Percentiles rank a stretch among this genome's conserved stretches.
These are phyloP conservation scores for Dipodomys spectabilis DNA, from an alignment of 2,113 vertebrate species.

Conservation along the genomic window DNA sequence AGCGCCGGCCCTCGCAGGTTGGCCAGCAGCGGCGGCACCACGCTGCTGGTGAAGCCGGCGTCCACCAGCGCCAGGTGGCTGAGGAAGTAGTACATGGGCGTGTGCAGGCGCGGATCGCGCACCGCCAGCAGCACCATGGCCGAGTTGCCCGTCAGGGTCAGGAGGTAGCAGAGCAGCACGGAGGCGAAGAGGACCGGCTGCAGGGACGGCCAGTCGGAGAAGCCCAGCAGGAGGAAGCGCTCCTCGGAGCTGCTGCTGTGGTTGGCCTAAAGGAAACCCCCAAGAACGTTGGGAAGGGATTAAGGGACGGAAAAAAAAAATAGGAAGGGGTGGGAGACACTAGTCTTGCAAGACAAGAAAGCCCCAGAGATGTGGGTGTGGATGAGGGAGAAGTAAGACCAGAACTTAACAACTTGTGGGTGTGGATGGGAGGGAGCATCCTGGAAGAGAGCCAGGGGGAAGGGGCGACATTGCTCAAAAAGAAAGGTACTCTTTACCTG, in stretches of 20 bases:
- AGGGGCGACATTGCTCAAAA: too few species aligned
- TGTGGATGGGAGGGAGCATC: neutral
- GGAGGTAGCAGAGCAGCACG: constrained; percentile 61
- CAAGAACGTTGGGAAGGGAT: neutral
- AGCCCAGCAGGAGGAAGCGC: constrained; percentile 73
- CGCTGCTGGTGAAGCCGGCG: constrained; percentile 62
- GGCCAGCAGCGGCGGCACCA: constrained; percentile 66
- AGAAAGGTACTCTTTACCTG: too few species aligned
- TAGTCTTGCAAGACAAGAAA: neutral
- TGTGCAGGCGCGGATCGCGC: constrained; percentile 54
- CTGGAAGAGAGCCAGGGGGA: neutral
- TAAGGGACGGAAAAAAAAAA: neutral
- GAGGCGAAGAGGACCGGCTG: constrained; percentile 61
- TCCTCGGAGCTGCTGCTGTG: constrained; percentile 14
- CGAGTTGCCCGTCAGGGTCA: constrained; percentile 66
- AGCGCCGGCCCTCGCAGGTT: constrained; percentile 7
- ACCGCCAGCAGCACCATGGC: constrained; percentile 54
- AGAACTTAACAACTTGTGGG: too few species aligned
- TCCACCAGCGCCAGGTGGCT: constrained; percentile 75
- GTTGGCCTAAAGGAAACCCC: constrained; percentile 13
- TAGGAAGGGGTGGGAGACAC: too few species aligned
- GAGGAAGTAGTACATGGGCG: constrained; percentile 77
- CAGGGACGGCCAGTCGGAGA: constrained; percentile 65
- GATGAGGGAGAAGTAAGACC: neutral
- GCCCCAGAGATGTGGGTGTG: neutral